phyloP scores from a whole-genome alignment of 2,888 invertebrate species.

The Epinotia nisella region DNA sequence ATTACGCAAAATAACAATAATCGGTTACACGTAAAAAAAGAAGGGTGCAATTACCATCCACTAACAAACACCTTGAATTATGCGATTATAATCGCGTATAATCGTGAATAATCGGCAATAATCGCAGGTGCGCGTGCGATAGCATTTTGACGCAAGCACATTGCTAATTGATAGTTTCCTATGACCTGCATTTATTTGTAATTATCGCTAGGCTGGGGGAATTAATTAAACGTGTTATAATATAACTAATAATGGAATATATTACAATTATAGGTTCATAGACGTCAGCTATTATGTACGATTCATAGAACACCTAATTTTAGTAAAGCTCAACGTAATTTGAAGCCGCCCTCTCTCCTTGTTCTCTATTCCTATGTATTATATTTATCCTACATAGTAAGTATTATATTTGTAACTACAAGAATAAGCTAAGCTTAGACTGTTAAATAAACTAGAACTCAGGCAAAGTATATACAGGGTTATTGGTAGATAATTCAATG shows the following conservation, averaged over 20 bases:
- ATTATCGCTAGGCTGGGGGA: conserved; percentile 10
- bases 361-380: too few relatives aligned
- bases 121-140: conserved; percentile 59
- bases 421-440: not conserved
- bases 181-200: conserved; percentile 52
- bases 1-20: conserved; percentile 27
- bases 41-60: conserved; percentile 22
- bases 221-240: conserved; percentile 15
- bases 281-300: not conserved
- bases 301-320: not conserved
- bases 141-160: conserved; percentile 57
- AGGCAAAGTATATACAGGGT: too few relatives aligned
- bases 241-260: conserved; percentile 13
- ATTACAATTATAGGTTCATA: conserved; percentile 20
- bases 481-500: too few relatives aligned
- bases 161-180: conserved; percentile 66
- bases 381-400: too few relatives aligned
- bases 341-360: not conserved
- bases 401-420: not conserved
- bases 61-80: conserved; percentile 32
- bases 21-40: conserved; percentile 16
- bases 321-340: not conserved
- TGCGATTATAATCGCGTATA: conserved; percentile 49
- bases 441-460: not conserved
- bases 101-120: conserved; percentile 49